Percentiles rank a stretch among this genome's conserved stretches.
These are phyloP conservation scores for Pionites leucogaster DNA, from an alignment of 2,113 vertebrate genomes.

Conservation along the genomic window DNA sequence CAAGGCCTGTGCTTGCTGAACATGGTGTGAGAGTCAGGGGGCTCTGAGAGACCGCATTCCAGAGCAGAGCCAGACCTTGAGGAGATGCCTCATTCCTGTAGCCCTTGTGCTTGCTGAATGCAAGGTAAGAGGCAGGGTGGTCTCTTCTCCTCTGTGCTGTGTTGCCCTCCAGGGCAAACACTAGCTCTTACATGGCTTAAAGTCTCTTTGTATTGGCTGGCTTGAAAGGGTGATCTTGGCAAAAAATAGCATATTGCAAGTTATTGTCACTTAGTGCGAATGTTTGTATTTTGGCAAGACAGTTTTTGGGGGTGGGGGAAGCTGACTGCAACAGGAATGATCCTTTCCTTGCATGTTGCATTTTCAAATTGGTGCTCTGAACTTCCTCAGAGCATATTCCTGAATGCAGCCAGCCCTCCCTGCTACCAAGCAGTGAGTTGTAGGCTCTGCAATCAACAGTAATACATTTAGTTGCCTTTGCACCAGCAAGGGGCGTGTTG, in stretches of 20 bases:
- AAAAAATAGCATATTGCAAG: background rate
- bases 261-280: background rate
- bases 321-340: background rate
- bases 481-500: background rate
- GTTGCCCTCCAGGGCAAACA: background rate
- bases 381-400: background rate
- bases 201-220: background rate
- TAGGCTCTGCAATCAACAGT: background rate
- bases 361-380: background rate
- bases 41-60: fast-evolving
- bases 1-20: background rate
- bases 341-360: background rate
- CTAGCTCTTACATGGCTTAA: background rate
- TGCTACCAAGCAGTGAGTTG: background rate
- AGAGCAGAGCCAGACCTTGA: background rate
- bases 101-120: background rate
- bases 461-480: background rate
- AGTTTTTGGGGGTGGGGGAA: background rate
- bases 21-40: background rate
- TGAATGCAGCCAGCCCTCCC: background rate
- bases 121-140: background rate
- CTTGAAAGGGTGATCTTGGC: background rate
- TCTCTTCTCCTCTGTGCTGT: background rate
- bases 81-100: background rate
- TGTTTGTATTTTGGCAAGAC: background rate